A percentile compares a stretch with the other conserved stretches of the same genome.
Evolutionary conservation across 2,113 vertebrate genomes (phyloP).

Genomic region (Prietella phreatophila): DNA sequence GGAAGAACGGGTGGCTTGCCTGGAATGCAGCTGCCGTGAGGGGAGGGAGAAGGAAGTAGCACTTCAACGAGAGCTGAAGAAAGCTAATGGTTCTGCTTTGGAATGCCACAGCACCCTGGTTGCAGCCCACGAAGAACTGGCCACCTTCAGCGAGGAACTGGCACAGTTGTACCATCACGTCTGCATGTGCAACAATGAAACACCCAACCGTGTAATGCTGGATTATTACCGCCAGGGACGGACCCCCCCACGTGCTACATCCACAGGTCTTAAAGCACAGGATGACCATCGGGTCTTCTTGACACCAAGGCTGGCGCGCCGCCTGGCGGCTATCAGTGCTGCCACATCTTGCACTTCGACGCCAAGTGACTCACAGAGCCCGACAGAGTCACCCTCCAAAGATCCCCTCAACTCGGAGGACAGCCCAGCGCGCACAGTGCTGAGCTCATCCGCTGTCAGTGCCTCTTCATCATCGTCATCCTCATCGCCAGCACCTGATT

Average conservation of each 20-base stretch:
- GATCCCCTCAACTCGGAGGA: slow-evolving; percentile 73
- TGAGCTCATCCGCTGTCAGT: slow-evolving; percentile 84
- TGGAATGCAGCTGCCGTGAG: slow-evolving; percentile 82
- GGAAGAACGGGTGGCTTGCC: slow-evolving; percentile 77
- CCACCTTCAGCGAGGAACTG: slow-evolving; percentile 91
- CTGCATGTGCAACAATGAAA: slow-evolving; percentile 97
- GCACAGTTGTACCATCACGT: slow-evolving; percentile 97
- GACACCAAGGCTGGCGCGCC: slow-evolving; percentile 85
- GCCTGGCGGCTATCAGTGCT: slow-evolving; percentile 68
- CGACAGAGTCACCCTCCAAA: slow-evolving; percentile 74
- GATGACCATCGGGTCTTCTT: slow-evolving; percentile 90
- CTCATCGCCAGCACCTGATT: slow-evolving; percentile 83
- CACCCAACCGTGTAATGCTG: slow-evolving; percentile 93
- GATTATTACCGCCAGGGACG: slow-evolving; percentile 94
- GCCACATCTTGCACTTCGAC: slow-evolving; percentile 70
- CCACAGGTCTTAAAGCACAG: slow-evolving; percentile 76
- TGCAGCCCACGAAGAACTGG: slow-evolving; percentile 89
- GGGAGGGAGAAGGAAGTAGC: slow-evolving; percentile 78
- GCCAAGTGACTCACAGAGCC: slow-evolving; percentile 72
- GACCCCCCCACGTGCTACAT: slow-evolving; percentile 80
- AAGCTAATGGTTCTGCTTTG: slow-evolving; percentile 72
- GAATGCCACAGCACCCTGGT: slow-evolving; percentile 87
- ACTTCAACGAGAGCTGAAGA: slow-evolving; percentile 83
- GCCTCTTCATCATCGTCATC: slow-evolving; percentile 82
- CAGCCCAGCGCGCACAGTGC: slow-evolving; percentile 74